Evolutionary conservation across 1,140 invertebrate species (phyloP).

Genomic region (Hirudo medicinalis): DNA sequence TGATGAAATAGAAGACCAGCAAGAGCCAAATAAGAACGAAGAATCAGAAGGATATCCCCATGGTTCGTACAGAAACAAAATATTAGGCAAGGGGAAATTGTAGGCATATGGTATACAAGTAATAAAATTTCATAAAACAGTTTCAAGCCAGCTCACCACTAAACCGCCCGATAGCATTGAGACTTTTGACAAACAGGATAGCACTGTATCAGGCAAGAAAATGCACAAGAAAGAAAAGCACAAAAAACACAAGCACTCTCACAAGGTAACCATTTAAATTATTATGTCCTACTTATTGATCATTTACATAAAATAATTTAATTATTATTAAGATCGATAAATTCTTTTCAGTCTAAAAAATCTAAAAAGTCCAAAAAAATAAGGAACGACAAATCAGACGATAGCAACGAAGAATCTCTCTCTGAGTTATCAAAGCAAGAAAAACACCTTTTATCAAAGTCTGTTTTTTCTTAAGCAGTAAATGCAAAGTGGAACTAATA

Average conservation of each 20-base stretch:
- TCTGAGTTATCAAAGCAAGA: neutral
- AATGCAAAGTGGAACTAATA: neutral
- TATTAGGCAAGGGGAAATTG: neutral
- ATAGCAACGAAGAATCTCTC: neutral
- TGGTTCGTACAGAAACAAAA: neutral
- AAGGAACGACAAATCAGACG: constrained; percentile 1
- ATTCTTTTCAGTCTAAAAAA: constrained; percentile 13
- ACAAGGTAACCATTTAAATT: neutral
- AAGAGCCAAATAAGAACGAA: constrained; percentile 19
- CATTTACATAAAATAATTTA: neutral
- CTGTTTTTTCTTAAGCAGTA: neutral
- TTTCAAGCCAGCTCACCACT: neutral
- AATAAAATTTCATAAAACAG: neutral
- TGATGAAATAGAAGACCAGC: constrained; percentile 25
- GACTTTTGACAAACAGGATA: neutral
- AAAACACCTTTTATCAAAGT: constrained; percentile 9
- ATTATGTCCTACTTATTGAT: neutral
- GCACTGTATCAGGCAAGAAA: neutral
- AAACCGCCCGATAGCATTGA: neutral
- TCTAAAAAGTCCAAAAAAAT: constrained; percentile 6
- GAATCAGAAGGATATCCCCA: neutral
- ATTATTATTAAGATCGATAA: too few relatives aligned
- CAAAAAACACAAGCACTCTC: neutral
- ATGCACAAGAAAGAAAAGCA: constrained; percentile 5
- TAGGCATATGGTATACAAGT: neutral